Percentiles rank a stretch among this genome's conserved stretches.
These are phyloP conservation scores for Spisula solida DNA, from an alignment of 2,888 invertebrate species.

Conservation along the genomic window DNA sequence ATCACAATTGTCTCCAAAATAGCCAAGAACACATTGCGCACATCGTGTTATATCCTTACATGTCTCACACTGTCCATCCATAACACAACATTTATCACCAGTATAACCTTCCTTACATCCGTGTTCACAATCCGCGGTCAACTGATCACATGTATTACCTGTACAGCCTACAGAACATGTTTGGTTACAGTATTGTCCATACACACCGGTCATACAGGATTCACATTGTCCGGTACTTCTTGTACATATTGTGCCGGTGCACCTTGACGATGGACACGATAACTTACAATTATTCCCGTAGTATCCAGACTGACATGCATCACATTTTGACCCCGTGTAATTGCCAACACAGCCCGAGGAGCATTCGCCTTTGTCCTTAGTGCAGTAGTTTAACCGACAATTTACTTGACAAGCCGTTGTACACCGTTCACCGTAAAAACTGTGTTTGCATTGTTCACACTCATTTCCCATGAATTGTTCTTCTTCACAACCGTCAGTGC, in stretches of 20 bases:
- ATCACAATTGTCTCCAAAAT: background rate
- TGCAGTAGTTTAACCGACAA: background rate
- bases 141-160: background rate
- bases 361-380: background rate
- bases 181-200: background rate
- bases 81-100: too few species aligned
- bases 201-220: background rate
- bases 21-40: background rate
- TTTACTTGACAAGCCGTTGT: background rate
- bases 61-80: background rate
- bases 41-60: background rate
- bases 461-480: background rate
- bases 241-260: background rate
- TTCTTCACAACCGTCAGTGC: background rate
- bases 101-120: background rate
- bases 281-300: background rate
- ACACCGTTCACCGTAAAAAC: background rate
- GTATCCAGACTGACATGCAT: background rate
- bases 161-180: background rate
- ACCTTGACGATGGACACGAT: background rate
- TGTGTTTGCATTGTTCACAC: background rate
- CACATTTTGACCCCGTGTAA: background rate
- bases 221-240: background rate
- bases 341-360: background rate
- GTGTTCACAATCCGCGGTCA: background rate